Conservation (phyloP, 2,113 vertebrate species). For the Festucalex cinctus region DNA sequence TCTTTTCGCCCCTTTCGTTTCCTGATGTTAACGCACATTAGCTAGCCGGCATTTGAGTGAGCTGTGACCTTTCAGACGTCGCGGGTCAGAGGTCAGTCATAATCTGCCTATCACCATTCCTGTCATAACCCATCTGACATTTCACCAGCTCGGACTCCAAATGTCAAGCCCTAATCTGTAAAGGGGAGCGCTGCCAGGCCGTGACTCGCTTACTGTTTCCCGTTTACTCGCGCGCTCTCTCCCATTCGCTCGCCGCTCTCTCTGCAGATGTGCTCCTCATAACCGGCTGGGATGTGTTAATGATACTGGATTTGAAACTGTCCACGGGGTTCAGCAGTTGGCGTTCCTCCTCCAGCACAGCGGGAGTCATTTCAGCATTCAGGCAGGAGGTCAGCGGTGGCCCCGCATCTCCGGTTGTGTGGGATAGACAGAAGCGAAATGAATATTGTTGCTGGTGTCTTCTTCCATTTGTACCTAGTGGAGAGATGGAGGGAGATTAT, state of each 20-base stretch:
- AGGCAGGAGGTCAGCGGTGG: conserved; percentile 15
- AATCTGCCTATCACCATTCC: conserved; percentile 67
- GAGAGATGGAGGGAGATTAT: conserved; percentile 44
- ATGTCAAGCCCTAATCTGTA: conserved; percentile 64
- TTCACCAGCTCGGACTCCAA: conserved; percentile 56
- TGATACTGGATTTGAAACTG: conserved; percentile 36
- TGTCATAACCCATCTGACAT: conserved; percentile 69
- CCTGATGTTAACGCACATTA: not conserved
- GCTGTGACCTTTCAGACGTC: conserved; percentile 56
- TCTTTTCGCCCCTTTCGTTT: not conserved
- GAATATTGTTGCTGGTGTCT: conserved; percentile 51
- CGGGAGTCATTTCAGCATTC: conserved; percentile 15
- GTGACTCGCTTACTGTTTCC: conserved; percentile 11
- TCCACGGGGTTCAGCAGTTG: conserved; percentile 21
- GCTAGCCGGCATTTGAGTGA: conserved; percentile 33
- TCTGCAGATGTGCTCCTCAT: conserved; percentile 24
- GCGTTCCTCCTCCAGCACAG: conserved; percentile 2
- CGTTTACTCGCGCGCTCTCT: conserved; percentile 17
- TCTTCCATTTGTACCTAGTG: conserved; percentile 36
- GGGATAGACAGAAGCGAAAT: conserved; percentile 48
- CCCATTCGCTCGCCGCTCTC: conserved; percentile 19
- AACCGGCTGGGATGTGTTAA: conserved; percentile 35
- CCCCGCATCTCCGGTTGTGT: conserved; percentile 25
- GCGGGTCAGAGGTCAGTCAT: conserved; percentile 59
- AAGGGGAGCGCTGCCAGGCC: conserved; percentile 27